Percentiles rank a stretch among this genome's conserved stretches.
phyloP scores from a whole-genome alignment of 2,888 invertebrate genomes.

The Chloroclysta siterata region DNA sequence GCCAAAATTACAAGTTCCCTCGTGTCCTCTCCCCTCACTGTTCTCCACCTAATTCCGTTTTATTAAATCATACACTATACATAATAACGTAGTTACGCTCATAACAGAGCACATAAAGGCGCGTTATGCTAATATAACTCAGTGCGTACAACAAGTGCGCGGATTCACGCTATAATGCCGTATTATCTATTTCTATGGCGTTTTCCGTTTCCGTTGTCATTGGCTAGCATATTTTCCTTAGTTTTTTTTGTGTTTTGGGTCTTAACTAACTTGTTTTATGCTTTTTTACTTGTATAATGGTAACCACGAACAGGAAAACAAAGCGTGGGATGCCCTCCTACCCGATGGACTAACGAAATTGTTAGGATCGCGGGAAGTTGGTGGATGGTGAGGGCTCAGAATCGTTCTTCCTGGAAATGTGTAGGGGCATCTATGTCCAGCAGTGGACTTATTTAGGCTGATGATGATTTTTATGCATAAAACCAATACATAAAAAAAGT shows the following conservation, averaged over 20 bases:
- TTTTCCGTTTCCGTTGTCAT: conserved; percentile 33
- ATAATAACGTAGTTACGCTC: conserved; percentile 38
- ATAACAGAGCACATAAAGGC: conserved; percentile 35
- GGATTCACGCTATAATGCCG: conserved; percentile 38
- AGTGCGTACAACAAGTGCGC: conserved; percentile 37
- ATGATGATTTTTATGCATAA: no score
- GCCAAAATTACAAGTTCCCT: conserved; percentile 16
- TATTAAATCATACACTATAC: conserved; percentile 41
- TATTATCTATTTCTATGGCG: conserved; percentile 37
- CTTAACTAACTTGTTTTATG: neutral
- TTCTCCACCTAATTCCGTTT: conserved; percentile 32
- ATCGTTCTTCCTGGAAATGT: no score
- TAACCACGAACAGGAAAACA: no score
- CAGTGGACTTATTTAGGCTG: no score
- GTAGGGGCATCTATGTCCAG: no score
- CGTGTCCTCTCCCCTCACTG: conserved; percentile 15
- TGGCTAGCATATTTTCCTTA: conserved; percentile 11
- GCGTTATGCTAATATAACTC: conserved; percentile 43
- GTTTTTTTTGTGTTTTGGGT: neutral
- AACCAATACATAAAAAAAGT: no score
- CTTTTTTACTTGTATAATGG: no score
- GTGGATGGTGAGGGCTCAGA: no score
- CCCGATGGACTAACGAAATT: no score
- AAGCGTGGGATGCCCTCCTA: no score
- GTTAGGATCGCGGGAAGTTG: no score